Percentiles rank a stretch among this genome's conserved stretches.
phyloP scores from a whole-genome alignment of 2,113 vertebrate species.

The Daboia siamensis region DNA sequence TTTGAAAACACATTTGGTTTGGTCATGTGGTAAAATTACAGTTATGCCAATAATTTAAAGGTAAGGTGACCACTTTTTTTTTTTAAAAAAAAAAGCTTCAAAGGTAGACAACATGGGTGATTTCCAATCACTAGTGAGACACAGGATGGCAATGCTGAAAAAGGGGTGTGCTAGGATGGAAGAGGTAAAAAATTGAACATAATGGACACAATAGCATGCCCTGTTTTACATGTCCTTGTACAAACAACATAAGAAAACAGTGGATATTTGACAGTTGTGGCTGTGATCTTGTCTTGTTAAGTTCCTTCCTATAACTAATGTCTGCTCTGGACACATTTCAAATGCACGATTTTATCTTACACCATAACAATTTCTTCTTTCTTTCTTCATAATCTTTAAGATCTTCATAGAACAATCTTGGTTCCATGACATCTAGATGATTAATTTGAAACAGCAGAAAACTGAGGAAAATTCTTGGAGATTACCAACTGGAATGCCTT shows the following conservation, averaged over 20 bases:
- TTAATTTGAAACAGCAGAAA: background rate
- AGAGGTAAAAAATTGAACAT: background rate
- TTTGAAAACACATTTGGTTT: background rate
- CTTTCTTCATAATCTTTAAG: background rate
- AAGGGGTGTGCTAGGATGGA: background rate
- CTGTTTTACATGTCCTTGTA: background rate
- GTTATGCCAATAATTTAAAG: background rate
- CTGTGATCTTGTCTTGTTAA: background rate
- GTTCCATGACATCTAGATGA: background rate
- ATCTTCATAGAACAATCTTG: background rate
- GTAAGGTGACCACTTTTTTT: background rate
- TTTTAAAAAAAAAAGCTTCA: background rate
- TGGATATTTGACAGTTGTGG: background rate
- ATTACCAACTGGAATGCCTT: background rate
- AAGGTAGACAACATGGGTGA: background rate
- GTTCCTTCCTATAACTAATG: background rate
- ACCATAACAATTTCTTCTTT: background rate
- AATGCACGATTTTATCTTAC: background rate
- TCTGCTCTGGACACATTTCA: background rate
- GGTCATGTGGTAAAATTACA: background rate
- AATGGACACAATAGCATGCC: background rate
- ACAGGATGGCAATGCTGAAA: background rate
- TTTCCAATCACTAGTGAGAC: background rate
- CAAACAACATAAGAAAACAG: background rate
- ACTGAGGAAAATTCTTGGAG: background rate